Evolutionary conservation across 2,797 vertebrate genomes (phyloP).

Genomic region (Crypturellus tataupa): DNA sequence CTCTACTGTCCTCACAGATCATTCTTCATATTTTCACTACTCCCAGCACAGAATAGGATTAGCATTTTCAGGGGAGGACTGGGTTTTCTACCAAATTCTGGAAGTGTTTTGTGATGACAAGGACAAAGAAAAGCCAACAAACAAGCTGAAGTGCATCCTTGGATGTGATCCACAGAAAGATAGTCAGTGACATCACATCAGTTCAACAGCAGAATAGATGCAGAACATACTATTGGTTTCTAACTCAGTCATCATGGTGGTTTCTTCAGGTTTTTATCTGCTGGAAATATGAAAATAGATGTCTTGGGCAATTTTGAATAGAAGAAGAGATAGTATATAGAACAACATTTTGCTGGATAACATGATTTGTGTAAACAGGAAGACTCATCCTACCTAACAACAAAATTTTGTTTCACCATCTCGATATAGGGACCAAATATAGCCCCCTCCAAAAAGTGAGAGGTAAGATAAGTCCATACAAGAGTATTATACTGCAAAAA

Average conservation of each 20-base stretch:
- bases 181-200: neutral
- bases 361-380: neutral
- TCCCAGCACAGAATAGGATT: neutral
- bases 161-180: neutral
- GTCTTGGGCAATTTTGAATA: neutral
- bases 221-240: neutral
- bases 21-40: neutral
- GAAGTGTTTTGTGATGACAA: neutral
- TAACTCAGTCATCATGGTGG: neutral
- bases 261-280: neutral
- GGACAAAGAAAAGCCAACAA: neutral
- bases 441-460: neutral
- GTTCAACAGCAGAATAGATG: neutral
- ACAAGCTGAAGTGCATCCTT: neutral
- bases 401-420: neutral
- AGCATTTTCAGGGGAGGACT: neutral
- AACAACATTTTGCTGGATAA: neutral
- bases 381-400: neutral
- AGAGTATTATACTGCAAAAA: neutral
- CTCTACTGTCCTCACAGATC: neutral
- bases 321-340: neutral
- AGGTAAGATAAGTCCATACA: neutral
- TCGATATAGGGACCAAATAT: neutral
- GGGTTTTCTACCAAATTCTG: neutral
- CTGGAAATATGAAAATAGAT: neutral